A percentile compares a stretch with the other conserved stretches of the same genome.
Conservation (phyloP, 2,888 invertebrate species). For the Pristionchus arcanus region DNA sequence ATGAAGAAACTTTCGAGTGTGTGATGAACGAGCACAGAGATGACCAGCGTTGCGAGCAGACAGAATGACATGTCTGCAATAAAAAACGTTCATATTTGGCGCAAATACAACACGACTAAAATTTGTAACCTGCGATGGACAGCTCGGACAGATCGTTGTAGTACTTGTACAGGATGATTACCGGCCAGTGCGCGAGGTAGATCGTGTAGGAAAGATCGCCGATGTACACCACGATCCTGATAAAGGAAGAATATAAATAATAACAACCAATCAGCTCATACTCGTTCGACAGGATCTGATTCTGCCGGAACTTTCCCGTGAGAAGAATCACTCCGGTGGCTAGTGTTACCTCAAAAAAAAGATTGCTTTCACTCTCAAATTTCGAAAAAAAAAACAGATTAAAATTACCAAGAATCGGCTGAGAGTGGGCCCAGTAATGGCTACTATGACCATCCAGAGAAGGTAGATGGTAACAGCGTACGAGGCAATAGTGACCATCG, state of each 20-base stretch:
- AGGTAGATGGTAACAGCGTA: background rate
- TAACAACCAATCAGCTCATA: background rate
- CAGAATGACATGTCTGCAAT: constrained; percentile 20
- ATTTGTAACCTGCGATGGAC: background rate
- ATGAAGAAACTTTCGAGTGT: constrained; percentile 40
- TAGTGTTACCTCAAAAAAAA: background rate
- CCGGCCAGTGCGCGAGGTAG: constrained; percentile 52
- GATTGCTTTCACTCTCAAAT: background rate
- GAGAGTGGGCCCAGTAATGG: background rate
- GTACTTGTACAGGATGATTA: constrained; percentile 50
- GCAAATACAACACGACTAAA: background rate
- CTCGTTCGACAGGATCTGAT: constrained; percentile 1
- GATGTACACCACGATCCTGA: constrained; percentile 47
- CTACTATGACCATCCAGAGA: constrained; percentile 12
- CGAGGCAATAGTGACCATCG: background rate
- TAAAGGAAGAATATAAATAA: background rate
- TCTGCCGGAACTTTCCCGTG: constrained; percentile 12
- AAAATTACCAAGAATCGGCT: background rate
- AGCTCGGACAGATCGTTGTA: constrained; percentile 17
- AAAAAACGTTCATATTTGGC: too few relatives aligned
- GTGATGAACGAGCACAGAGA: constrained; percentile 33
- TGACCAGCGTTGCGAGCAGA: background rate
- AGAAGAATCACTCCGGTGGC: background rate
- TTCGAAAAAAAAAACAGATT: background rate
- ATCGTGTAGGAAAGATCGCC: constrained; percentile 48